Base-by-base conservation (phyloP, 1,140 invertebrate species). In the Heterodera schachtii region DNA sequence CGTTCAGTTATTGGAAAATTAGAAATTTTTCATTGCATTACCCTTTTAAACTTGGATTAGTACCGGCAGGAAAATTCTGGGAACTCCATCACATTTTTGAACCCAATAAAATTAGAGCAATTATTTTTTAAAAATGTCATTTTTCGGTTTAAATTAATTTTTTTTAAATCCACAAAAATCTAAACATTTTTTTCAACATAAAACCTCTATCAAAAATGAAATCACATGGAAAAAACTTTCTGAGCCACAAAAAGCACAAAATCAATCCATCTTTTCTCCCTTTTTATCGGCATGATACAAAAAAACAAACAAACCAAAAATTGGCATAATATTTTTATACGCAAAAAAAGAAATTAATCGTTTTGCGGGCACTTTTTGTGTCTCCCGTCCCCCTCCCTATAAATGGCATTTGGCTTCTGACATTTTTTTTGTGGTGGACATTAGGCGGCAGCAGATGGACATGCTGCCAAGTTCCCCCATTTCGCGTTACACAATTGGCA, bases 341-440 rank as follows among this genome's bases (percentile, higher is more conserved):
- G 46, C 31, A 31, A 31, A 31, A 31, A 31, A 31, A 31, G 31
- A 31, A 31, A 47, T 74, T 57, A 21, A 74, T 74, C 46, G 52
- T n/a, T 74, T 74, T 76, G 46, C 52, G 75, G 52, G 43, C 64
- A 52, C 75, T n/a, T 60, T 57, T 43, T 60, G 9, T 60, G 11
- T 31, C 31, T 31, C 31, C 31, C 0, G 31, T 31, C 19, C 75
- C 64, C 75, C 41, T 69, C 60, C 67, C 57, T 57, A 67, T 66
- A 47, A 60, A 64, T 57, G 57, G 57, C 47, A 78, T 52, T 78
- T 52, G 46, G 9, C 44, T 31, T 19, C 31, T 31, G 31, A 31
- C 49, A 6, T 52, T 52, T 52, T 49, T 8, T 52, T 52, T 52
- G 49, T 6, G 49, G 11, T 52, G 49, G 49, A 52, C 11, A 52